These are phyloP conservation scores for Eustalomyia histrio DNA, from an alignment of 2,888 invertebrate species.

Conservation along the genomic window DNA sequence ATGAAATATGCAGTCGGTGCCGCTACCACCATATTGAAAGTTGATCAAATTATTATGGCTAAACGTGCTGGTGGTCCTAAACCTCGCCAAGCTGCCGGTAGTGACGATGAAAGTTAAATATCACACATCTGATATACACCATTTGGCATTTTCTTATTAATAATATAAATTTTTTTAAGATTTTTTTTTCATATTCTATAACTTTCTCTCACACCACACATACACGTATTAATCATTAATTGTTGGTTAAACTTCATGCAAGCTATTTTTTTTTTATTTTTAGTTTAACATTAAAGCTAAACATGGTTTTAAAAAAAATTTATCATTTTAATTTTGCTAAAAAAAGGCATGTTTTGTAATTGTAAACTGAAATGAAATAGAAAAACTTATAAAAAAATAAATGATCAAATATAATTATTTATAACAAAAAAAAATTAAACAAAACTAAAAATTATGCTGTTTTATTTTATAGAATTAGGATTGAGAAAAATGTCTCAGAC, in stretches of 20 bases:
- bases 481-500: too few relatives aligned
- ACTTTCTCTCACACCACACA: constrained; percentile 27
- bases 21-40: constrained; percentile 93
- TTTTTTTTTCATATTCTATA: constrained; percentile 9
- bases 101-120: constrained; percentile 87
- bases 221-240: constrained; percentile 43
- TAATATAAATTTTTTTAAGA: constrained; percentile 6
- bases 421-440: constrained; percentile 20
- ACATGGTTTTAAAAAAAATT: too few relatives aligned
- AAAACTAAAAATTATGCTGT: background rate
- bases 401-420: constrained; percentile 38
- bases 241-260: background rate
- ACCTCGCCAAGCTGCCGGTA: constrained; percentile 83
- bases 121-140: background rate
- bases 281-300: constrained; percentile 16
- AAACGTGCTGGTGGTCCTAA: constrained; percentile 98
- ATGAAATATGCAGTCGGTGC: constrained; percentile 97
- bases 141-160: constrained; percentile 43
- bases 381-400: constrained; percentile 28
- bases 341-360: constrained; percentile 12
- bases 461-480: background rate
- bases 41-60: constrained; percentile 99
- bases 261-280: constrained; percentile 38
- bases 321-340: too few relatives aligned
- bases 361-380: constrained; percentile 19